Evolutionary conservation across 2,797 vertebrate genomes (phyloP).

Genomic region (Philypnodon macrostomus): DNA sequence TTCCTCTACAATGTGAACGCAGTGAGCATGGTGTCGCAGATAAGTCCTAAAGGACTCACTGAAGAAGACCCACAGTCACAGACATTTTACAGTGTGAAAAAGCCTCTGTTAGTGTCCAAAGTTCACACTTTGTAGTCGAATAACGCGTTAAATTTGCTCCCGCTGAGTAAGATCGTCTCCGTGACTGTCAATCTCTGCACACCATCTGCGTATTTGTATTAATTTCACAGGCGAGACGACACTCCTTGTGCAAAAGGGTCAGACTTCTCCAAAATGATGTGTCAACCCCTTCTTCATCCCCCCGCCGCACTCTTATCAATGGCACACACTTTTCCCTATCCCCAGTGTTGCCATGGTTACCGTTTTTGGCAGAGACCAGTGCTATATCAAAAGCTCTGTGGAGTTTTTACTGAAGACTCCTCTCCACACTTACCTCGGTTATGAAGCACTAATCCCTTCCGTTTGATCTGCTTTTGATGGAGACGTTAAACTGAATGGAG

Average conservation of each 20-base stretch:
- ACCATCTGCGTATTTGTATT: constrained; percentile 71
- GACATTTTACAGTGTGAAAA: constrained; percentile 72
- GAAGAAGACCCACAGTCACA: constrained; percentile 64
- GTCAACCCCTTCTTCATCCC: constrained; percentile 80
- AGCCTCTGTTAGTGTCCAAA: constrained; percentile 64
- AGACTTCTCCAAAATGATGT: constrained; percentile 78
- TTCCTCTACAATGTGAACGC: constrained; percentile 58
- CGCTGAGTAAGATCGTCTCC: constrained; percentile 52
- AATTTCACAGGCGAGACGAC: constrained; percentile 65
- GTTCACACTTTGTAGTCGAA: constrained; percentile 71
- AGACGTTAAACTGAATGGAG: constrained; percentile 63
- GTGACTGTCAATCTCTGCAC: constrained; percentile 65
- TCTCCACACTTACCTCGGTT: constrained; percentile 72
- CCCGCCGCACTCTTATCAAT: constrained; percentile 72
- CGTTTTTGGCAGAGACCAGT: constrained; percentile 69
- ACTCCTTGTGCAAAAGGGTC: constrained; percentile 69
- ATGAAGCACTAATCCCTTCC: constrained; percentile 66
- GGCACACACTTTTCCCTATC: constrained; percentile 62
- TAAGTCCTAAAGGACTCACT: constrained; percentile 67
- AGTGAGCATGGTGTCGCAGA: constrained; percentile 53
- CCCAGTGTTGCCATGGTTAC: constrained; percentile 80
- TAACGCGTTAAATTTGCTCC: constrained; percentile 73
- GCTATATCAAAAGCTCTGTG: constrained; percentile 64
- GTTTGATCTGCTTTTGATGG: constrained; percentile 72
- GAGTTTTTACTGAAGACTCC: constrained; percentile 67